phyloP scores from a whole-genome alignment of 2,888 invertebrate species.

The Brachycybe producta region DNA sequence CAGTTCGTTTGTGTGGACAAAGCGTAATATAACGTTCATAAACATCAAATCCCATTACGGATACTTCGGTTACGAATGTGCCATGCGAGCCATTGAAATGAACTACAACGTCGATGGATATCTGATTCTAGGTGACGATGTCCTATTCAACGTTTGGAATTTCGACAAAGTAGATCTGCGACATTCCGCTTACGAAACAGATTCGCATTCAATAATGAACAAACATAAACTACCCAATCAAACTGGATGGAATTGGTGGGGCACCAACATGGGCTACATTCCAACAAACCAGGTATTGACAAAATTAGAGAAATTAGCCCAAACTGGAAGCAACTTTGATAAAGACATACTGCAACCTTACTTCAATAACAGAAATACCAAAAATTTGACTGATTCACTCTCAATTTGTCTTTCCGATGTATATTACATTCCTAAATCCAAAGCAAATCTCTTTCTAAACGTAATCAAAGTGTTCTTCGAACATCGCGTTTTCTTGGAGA shows the following conservation, averaged over 20 bases:
- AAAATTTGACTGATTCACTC: too few relatives aligned
- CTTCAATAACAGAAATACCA: not conserved
- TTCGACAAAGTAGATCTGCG: not conserved
- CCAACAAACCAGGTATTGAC: not conserved
- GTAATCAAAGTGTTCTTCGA: constrained; percentile 6
- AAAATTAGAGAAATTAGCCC: not conserved
- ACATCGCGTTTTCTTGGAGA: constrained; percentile 7
- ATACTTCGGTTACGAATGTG: constrained; percentile 8
- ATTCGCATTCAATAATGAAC: not conserved
- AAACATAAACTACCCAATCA: not conserved
- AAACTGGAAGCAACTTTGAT: not conserved
- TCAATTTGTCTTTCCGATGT: not conserved
- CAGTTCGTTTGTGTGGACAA: not conserved
- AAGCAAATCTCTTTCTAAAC: not conserved
- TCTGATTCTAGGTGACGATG: constrained; percentile 9
- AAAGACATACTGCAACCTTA: not conserved
- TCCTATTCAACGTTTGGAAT: constrained; percentile 9
- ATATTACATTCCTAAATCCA: constrained; percentile 4
- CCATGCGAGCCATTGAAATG: constrained; percentile 7
- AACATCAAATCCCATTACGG: not conserved
- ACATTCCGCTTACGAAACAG: not conserved
- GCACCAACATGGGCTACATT: not conserved
- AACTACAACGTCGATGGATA: constrained; percentile 11
- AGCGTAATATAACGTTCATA: constrained; percentile 1
- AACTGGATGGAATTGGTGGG: constrained; percentile 9